A percentile compares a stretch with the other conserved stretches of the same genome.
Evolutionary conservation across 2,797 vertebrate genomes (phyloP).

Genomic region (Sebastes paucispinis): DNA sequence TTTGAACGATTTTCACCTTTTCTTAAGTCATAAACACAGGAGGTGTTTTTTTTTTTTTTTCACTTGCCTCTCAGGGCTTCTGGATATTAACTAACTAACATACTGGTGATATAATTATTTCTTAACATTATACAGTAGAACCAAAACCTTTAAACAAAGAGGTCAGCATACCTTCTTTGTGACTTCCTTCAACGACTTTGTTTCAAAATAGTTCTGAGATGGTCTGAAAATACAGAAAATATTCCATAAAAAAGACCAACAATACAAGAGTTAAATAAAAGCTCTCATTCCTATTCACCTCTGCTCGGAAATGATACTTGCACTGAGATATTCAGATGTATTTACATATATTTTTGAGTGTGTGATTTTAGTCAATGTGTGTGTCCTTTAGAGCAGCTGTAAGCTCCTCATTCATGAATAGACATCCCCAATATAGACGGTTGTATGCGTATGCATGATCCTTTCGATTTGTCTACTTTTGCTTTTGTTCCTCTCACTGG

Average conservation of each 20-base stretch:
- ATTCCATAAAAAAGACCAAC: neutral
- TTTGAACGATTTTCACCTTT: too few species aligned
- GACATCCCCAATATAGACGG: neutral
- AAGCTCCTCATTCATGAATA: neutral
- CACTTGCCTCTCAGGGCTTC: too few species aligned
- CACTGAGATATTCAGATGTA: neutral
- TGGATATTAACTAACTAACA: neutral
- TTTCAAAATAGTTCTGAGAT: neutral
- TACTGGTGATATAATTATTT: neutral
- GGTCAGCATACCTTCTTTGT: neutral
- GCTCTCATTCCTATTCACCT: neutral
- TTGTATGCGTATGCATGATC: neutral
- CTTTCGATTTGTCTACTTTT: slow-evolving; percentile 14
- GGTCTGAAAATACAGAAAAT: neutral
- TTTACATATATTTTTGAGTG: neutral
- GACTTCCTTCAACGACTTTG: neutral
- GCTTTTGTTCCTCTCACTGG: slow-evolving; percentile 16
- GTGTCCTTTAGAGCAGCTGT: too few species aligned
- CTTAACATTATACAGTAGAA: neutral
- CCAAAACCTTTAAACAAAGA: neutral
- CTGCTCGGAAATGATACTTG: neutral
- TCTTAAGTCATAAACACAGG: too few species aligned
- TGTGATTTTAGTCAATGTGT: neutral
- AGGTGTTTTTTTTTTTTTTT: too few species aligned
- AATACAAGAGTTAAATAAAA: neutral